phyloP scores from a whole-genome alignment of 2,113 vertebrate genomes.

The Rattus rattus region DNA sequence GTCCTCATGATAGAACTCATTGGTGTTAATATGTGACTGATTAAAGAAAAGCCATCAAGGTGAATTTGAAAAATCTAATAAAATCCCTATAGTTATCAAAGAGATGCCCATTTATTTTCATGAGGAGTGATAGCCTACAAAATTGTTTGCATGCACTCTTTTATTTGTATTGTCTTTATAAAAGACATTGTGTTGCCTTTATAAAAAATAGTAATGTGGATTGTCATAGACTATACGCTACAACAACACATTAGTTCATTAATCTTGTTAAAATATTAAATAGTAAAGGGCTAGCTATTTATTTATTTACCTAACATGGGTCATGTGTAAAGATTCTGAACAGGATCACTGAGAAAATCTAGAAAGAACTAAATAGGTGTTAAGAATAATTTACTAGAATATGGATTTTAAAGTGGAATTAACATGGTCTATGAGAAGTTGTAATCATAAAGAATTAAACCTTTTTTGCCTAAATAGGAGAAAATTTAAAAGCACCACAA shows the following conservation, averaged over 20 bases:
- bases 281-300: background rate
- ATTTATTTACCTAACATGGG: background rate
- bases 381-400: background rate
- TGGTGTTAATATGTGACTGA: background rate
- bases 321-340: background rate
- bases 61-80: conserved; percentile 31
- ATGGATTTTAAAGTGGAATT: background rate
- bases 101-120: conserved; percentile 50
- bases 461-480: background rate
- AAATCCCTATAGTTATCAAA: conserved; percentile 21
- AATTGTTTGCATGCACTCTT: background rate
- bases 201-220: background rate
- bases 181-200: background rate
- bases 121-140: background rate
- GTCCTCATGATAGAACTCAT: background rate
- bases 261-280: background rate
- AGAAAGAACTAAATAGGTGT: background rate
- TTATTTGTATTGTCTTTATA: background rate
- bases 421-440: background rate
- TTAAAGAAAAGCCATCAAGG: conserved; percentile 17
- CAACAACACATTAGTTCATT: background rate
- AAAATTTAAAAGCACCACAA: conserved; percentile 3
- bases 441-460: background rate
- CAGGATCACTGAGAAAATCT: background rate
- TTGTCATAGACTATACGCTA: background rate